A percentile compares a stretch with the other conserved stretches of the same genome.
These are phyloP conservation scores for Scylla paramamosain DNA, from an alignment of 1,140 invertebrate genomes.

Conservation along the genomic window DNA sequence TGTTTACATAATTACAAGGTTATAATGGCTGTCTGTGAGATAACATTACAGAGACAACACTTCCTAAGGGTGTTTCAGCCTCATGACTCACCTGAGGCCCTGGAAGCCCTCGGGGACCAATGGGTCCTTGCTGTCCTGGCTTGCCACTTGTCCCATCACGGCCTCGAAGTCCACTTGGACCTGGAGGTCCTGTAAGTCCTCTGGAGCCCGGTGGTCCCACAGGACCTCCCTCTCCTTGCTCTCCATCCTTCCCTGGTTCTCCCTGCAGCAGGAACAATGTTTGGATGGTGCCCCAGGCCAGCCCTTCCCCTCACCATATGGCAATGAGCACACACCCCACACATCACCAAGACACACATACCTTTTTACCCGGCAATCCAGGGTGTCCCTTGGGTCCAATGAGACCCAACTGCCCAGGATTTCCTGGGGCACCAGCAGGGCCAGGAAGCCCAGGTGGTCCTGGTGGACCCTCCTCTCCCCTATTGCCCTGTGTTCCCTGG, in stretches of 20 bases:
- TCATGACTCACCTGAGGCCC: conserved; percentile 64
- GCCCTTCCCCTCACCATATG: neutral
- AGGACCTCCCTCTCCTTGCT: conserved; percentile 68
- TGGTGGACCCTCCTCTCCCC: conserved; percentile 79
- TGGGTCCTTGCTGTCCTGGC: conserved; percentile 78
- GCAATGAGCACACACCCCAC: neutral
- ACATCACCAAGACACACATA: neutral
- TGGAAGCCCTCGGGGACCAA: conserved; percentile 79
- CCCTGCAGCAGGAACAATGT: conserved; percentile 48
- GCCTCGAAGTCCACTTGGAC: conserved; percentile 79
- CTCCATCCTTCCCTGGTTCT: conserved; percentile 59
- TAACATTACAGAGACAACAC: neutral
- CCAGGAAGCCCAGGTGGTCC: conserved; percentile 79
- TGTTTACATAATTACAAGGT: too few species aligned
- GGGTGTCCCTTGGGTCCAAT: conserved; percentile 74
- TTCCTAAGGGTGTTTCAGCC: neutral
- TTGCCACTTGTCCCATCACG: conserved; percentile 79
- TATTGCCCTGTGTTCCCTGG: conserved; percentile 79
- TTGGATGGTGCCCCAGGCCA: neutral
- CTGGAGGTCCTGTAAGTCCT: conserved; percentile 79
- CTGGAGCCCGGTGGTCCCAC: conserved; percentile 78
- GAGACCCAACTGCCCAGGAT: conserved; percentile 78
- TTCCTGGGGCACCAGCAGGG: conserved; percentile 79
- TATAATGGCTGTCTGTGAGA: neutral
- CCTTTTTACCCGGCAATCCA: conserved; percentile 67